Percentiles rank a stretch among this genome's conserved stretches.
These are phyloP conservation scores for Gymnoscopelus microlampas DNA, from an alignment of 2,797 vertebrate species.

Conservation along the genomic window DNA sequence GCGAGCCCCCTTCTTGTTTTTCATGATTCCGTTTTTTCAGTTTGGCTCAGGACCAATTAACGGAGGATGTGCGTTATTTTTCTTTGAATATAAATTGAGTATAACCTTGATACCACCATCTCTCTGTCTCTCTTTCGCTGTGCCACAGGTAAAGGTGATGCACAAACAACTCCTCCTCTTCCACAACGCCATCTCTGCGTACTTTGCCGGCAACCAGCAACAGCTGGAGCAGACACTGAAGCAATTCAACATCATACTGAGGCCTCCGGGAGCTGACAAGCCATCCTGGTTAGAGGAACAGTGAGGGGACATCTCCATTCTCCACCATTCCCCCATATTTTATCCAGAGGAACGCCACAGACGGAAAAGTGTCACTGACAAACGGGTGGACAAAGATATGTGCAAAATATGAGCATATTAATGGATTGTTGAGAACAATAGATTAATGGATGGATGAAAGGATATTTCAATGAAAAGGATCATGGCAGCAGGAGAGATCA, in stretches of 20 bases:
- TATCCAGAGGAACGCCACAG: constrained; percentile 62
- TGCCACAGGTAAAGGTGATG: constrained; percentile 93
- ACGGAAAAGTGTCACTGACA: constrained; percentile 41
- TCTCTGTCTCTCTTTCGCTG: background rate
- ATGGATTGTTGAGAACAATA: constrained; percentile 7
- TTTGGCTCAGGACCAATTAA: no score
- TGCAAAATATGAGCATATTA: constrained; percentile 23
- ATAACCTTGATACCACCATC: background rate
- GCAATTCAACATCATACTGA: constrained; percentile 95
- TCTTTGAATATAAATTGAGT: no score
- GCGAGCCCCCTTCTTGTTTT: no score
- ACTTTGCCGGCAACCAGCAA: constrained; percentile 98
- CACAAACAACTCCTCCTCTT: constrained; percentile 98
- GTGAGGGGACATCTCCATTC: constrained; percentile 71
- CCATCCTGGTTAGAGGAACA: constrained; percentile 99
- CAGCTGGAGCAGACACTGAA: constrained; percentile 96
- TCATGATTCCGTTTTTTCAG: no score
- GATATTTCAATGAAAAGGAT: constrained; percentile 42
- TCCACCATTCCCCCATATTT: constrained; percentile 39
- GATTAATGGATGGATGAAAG: constrained; percentile 41
- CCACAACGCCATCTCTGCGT: constrained; percentile 96
- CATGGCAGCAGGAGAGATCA: constrained; percentile 46
- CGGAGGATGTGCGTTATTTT: no score
- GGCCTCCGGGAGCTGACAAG: constrained; percentile 90
- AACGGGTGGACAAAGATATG: constrained; percentile 35